These are phyloP conservation scores for Dendrocopos noguchii DNA, from an alignment of 2,113 vertebrate species.

Conservation along the genomic window DNA sequence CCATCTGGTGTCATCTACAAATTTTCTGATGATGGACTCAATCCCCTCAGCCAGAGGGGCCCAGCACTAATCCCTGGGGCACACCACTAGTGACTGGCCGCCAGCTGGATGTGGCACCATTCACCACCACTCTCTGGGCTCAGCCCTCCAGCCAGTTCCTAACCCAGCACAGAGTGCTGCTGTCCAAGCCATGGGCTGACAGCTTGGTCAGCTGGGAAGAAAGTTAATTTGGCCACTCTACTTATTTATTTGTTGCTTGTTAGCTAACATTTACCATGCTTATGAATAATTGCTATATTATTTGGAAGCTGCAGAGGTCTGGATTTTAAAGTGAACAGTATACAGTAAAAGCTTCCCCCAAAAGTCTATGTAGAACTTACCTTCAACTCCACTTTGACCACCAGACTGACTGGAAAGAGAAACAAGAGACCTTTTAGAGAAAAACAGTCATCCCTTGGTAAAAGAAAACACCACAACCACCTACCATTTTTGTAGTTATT, in stretches of 20 bases:
- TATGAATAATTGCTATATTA: not conserved
- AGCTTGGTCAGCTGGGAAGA: not conserved
- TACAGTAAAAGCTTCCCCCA: not conserved
- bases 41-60: too few relatives aligned
- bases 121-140: too few relatives aligned
- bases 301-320: not conserved
- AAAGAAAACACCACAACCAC: not conserved
- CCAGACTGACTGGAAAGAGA: slow-evolving; percentile 65
- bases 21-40: too few relatives aligned
- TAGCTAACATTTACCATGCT: not conserved
- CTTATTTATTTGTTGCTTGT: not conserved
- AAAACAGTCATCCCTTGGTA: not conserved
- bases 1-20: too few relatives aligned
- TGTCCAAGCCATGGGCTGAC: too few relatives aligned
- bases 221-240: not conserved
- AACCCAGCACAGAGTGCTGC: too few relatives aligned
- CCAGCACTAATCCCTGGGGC: too few relatives aligned
- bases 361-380: slow-evolving; percentile 67
- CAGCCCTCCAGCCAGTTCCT: too few relatives aligned
- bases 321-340: not conserved
- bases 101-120: too few relatives aligned
- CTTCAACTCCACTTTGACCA: slow-evolving; percentile 69
- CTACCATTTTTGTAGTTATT: not conserved
- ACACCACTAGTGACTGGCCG: too few relatives aligned
- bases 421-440: slow-evolving; percentile 10